phyloP scores from a whole-genome alignment of 2,797 vertebrate genomes.

The Gymnocypris eckloni region DNA sequence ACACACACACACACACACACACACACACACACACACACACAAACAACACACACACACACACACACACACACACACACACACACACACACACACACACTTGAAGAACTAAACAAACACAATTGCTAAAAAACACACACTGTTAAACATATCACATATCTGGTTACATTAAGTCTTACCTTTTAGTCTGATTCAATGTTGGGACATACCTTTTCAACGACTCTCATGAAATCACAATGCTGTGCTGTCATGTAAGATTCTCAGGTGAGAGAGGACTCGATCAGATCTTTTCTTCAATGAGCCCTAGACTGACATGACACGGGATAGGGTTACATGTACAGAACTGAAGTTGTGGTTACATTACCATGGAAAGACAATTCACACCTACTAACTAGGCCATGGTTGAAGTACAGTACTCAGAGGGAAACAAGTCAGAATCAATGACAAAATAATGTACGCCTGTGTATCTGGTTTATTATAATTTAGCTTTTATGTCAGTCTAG shows the following conservation, averaged over 20 bases:
- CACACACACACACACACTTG: background rate
- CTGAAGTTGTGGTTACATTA: constrained; percentile 15
- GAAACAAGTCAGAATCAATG: background rate
- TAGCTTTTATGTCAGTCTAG: background rate
- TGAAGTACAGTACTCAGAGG: background rate
- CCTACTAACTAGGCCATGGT: background rate
- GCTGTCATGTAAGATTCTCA: background rate
- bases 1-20: too few species aligned
- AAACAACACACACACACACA: background rate
- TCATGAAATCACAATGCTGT: constrained; percentile 27
- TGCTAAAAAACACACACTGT: constrained; percentile 20
- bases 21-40: too few species aligned
- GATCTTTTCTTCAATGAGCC: background rate
- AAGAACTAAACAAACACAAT: constrained; percentile 7
- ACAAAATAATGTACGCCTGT: background rate
- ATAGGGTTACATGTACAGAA: constrained; percentile 17
- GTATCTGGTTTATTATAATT: background rate
- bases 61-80: background rate
- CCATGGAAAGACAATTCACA: constrained; percentile 23
- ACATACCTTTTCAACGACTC: background rate
- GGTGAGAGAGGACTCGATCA: background rate
- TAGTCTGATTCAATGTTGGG: background rate
- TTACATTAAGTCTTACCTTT: background rate
- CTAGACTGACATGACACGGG: constrained; percentile 18
- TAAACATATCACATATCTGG: background rate